Evolutionary conservation across 2,888 invertebrate genomes (phyloP), one percentile per base, ranked within the genome.

Genomic region (Tenthredo mesomela): DNA sequence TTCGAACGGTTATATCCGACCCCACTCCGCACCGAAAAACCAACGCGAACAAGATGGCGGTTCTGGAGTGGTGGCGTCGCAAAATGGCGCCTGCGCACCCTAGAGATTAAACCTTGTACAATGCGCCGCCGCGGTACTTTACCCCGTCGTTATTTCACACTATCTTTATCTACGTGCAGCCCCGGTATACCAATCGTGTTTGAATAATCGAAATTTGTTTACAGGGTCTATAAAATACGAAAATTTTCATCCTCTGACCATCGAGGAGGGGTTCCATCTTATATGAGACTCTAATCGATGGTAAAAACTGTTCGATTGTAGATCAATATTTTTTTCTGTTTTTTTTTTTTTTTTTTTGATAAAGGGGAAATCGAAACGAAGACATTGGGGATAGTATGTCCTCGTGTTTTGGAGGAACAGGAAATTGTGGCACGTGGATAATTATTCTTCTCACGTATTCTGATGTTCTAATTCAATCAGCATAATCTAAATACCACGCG

Each of bases 1-100:
- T 89, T 90, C 89, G 91, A 90, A 91, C 89, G 90, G 91, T 92
- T 92, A 92, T 92, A 92, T 91, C 88, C 90, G 87, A 86, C 89
- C 90, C 91, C 90, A 88, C 88, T 90, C 87, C 84, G 73, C 84
- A 82, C 67, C 54, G 85, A 86, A 25, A 25, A 77, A 77, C 18
- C 54, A 12, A 86, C 87, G 86, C 88, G 88, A 88, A 88, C 90
- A 90, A 90, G 90, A 91, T 90, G 91, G 91, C 90, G 88, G 90
- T 86, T 87, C 18, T 33, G 83, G 85, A 82, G 29, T 15, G 15
- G 80, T 83, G 61, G 83, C 87, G 86, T 89, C 89, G 89, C 88
- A 88, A 91, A 91, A 91, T 92, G 90, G 91, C 92, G 92, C 92
- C 86, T 92, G 92, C 92, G 91, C 88, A 84, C 78, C 84, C 82